phyloP scores from a whole-genome alignment of 2,888 invertebrate genomes.

The Thyatira batis region DNA sequence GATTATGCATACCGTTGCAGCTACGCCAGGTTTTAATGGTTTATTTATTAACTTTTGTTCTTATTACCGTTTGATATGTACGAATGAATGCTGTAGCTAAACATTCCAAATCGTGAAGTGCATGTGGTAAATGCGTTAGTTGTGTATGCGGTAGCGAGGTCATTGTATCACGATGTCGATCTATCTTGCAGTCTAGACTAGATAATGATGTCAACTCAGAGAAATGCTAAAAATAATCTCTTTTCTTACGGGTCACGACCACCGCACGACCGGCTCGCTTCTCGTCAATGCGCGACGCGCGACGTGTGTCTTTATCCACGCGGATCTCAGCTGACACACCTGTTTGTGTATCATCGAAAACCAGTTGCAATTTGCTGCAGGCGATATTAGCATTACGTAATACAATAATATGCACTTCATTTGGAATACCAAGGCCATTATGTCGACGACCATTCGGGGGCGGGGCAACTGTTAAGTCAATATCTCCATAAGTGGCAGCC shows the following conservation, averaged over 20 bases:
- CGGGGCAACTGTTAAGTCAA: conserved; percentile 65
- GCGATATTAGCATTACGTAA: conserved; percentile 59
- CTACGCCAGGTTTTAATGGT: too few relatives aligned
- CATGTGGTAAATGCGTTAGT: conserved; percentile 41
- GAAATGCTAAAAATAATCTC: conserved; percentile 31
- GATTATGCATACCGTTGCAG: background rate
- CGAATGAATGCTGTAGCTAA: background rate
- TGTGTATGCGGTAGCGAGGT: conserved; percentile 36
- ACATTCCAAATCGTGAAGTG: background rate
- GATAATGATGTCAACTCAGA: conserved; percentile 39
- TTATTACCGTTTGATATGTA: background rate
- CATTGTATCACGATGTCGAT: conserved; percentile 42
- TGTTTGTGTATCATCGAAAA: conserved; percentile 49
- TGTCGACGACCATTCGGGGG: conserved; percentile 57
- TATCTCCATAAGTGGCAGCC: conserved; percentile 67
- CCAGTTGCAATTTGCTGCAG: conserved; percentile 69
- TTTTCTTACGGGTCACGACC: conserved; percentile 36
- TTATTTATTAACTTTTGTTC: too few relatives aligned
- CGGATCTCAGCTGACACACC: conserved; percentile 55
- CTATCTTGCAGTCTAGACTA: conserved; percentile 43
- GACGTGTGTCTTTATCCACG: conserved; percentile 34
- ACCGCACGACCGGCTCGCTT: conserved; percentile 12
- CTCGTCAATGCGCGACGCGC: too few relatives aligned
- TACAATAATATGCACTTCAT: conserved; percentile 61
- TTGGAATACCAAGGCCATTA: conserved; percentile 58